Conservation (phyloP, 2,888 invertebrate genomes). For the Trichopria drosophilae region DNA sequence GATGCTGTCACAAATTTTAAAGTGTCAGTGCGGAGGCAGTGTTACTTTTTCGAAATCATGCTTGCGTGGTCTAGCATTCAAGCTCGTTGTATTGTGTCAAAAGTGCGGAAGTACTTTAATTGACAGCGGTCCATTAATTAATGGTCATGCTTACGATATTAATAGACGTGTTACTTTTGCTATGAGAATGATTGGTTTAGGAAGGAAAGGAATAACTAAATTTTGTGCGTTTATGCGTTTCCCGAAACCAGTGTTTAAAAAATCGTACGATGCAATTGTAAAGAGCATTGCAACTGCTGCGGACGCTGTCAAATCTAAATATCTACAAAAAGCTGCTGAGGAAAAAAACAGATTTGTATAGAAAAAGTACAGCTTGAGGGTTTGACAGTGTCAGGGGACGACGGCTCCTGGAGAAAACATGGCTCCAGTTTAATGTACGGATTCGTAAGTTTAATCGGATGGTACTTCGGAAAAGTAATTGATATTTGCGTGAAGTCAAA, state of each 20-base stretch:
- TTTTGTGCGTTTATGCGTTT: constrained; percentile 38
- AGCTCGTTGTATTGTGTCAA: no score
- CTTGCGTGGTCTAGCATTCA: no score
- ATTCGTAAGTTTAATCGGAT: constrained; percentile 14
- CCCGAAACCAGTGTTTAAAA: constrained; percentile 35
- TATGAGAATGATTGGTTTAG: constrained; percentile 14
- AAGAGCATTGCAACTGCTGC: constrained; percentile 10
- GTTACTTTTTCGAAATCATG: no score
- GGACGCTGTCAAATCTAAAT: constrained; percentile 1
- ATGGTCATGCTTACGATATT: constrained; percentile 18
- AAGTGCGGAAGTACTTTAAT: background rate
- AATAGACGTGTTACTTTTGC: constrained; percentile 17
- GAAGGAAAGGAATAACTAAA: constrained; percentile 11
- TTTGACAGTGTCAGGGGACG: constrained; percentile 31
- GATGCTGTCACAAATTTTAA: no score
- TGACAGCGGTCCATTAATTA: constrained; percentile 12
- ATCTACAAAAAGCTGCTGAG: constrained; percentile 9
- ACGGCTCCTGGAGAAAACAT: constrained; percentile 29
- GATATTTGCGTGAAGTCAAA: constrained; percentile 15
- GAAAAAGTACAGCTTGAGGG: constrained; percentile 4
- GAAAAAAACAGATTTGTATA: constrained; percentile 12
- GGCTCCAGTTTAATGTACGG: constrained; percentile 18
- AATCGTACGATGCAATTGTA: constrained; percentile 27
- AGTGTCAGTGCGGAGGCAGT: no score
- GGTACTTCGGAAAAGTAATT: constrained; percentile 13